Evolutionary conservation across 2,797 vertebrate genomes (phyloP), one percentile per base, ranked within the genome.

Genomic region (Mormyrops attenuatus): DNA sequence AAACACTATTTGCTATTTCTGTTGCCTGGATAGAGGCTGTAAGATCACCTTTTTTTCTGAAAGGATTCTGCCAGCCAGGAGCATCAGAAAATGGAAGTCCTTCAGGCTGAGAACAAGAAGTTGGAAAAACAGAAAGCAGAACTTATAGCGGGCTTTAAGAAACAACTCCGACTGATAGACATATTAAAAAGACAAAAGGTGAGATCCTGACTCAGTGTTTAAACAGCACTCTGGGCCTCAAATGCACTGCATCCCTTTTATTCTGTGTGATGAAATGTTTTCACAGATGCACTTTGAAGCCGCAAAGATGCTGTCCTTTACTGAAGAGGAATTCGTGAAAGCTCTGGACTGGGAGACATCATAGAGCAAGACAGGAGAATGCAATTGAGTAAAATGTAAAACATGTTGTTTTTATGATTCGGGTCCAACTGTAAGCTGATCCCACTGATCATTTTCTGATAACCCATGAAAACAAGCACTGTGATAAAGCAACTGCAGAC

Each of bases 111-210:
- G 95, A 99, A 99, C 93, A 98, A 96, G 94, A 97, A 96, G 92
- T 94, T 99, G 41, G 97, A 98, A 92, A 99, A 97, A 91, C 97
- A 99, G 94, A 99, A 98, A 94, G 95, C 93, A 88, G 98, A 99
- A 89, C 96, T 99, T 69, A 96, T 99, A 84, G 82, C 93, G 8
- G 98, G 96, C 5, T 99, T 99, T 92, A 99, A 98, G 94, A 99
- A 99, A 92, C 99, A 99, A 88, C 94, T 99, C 60, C 98, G 97
- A 92, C 93, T 99, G 90, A 99, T 99, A 50, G 98, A 99, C 93
- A 93, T 99, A 93, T 97, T 99, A 92, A 99, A 99, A 95, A 97
- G 96, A 94, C 98, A 99, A 93, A 99, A 98, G 96, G 98, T 98
- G 92, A 94, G 94, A 77, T 20, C 11, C 34, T 80, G 84, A 9